Evolutionary conservation across 2,888 invertebrate genomes (phyloP).

Genomic region (Aphidius colemani): DNA sequence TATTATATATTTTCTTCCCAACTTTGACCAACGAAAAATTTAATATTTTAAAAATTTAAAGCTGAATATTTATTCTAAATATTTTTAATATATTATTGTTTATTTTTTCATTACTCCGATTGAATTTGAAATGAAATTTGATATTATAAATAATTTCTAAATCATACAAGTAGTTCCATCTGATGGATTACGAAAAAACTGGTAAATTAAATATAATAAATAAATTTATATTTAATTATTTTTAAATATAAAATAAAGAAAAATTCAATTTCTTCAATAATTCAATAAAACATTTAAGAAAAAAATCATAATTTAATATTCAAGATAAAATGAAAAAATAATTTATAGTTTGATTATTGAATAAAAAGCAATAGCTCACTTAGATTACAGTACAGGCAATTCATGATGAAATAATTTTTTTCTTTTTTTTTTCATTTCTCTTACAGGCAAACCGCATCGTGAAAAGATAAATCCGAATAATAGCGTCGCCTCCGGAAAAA

Average conservation of each 20-base stretch:
- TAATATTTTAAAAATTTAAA: too few relatives aligned
- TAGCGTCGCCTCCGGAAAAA: conserved; percentile 36
- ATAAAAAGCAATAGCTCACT: background rate
- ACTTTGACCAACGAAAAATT: too few relatives aligned
- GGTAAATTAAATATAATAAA: background rate
- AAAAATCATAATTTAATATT: conserved; percentile 4
- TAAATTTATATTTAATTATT: background rate
- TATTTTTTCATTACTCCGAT: too few relatives aligned
- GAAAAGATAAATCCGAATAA: conserved; percentile 19
- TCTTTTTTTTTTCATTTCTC: background rate
- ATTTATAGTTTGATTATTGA: too few relatives aligned
- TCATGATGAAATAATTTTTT: conserved; percentile 2
- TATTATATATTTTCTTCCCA: too few relatives aligned
- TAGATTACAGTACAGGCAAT: too few relatives aligned
- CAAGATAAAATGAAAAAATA: background rate
- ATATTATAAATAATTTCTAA: background rate
- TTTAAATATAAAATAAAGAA: too few relatives aligned
- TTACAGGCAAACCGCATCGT: conserved; percentile 7
- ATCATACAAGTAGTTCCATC: background rate
- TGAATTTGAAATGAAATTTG: background rate
- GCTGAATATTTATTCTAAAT: too few relatives aligned
- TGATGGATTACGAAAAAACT: background rate
- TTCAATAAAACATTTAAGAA: background rate
- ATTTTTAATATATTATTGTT: too few relatives aligned
- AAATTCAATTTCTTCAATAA: background rate